Conservation (phyloP, 2,888 invertebrate species). For the Ennomos fuscantarius region DNA sequence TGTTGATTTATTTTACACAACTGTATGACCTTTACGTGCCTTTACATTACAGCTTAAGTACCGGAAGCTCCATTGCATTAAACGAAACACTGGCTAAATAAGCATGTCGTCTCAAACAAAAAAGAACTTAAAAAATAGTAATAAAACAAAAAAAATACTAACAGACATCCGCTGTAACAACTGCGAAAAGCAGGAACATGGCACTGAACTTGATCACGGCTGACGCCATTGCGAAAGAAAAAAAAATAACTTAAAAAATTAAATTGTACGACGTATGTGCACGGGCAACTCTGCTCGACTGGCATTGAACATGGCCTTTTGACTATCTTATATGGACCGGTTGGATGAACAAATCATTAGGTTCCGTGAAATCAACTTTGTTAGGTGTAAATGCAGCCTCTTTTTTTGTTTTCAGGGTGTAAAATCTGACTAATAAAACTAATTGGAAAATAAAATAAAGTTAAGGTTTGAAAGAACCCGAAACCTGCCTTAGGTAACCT, state of each 20-base stretch:
- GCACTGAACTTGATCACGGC: conserved; percentile 79
- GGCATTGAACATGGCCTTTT: conserved; percentile 75
- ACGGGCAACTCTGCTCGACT: conserved; percentile 65
- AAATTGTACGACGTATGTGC: conserved; percentile 52
- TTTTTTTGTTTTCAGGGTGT: too few relatives aligned
- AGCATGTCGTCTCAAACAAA: too few relatives aligned
- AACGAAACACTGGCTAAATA: too few relatives aligned
- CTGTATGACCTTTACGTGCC: too few relatives aligned
- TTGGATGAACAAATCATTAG: conserved; percentile 60
- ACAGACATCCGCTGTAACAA: conserved; percentile 72
- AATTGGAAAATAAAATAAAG: too few relatives aligned
- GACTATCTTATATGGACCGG: conserved; percentile 67
- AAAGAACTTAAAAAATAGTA: background rate
- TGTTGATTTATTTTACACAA: too few relatives aligned
- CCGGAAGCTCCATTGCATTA: too few relatives aligned
- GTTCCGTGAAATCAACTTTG: conserved; percentile 54
- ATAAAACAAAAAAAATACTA: conserved; percentile 50
- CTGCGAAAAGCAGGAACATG: conserved; percentile 70
- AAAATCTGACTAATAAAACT: too few relatives aligned
- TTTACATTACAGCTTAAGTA: too few relatives aligned
- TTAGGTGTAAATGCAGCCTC: conserved; percentile 3
- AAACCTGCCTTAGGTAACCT: too few relatives aligned
- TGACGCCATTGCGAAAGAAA: conserved; percentile 66
- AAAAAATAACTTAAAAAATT: conserved; percentile 51
- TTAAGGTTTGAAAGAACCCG: too few relatives aligned